Evolutionary conservation across 2,797 vertebrate species (phyloP).

Genomic region (Psittacula derbiana): DNA sequence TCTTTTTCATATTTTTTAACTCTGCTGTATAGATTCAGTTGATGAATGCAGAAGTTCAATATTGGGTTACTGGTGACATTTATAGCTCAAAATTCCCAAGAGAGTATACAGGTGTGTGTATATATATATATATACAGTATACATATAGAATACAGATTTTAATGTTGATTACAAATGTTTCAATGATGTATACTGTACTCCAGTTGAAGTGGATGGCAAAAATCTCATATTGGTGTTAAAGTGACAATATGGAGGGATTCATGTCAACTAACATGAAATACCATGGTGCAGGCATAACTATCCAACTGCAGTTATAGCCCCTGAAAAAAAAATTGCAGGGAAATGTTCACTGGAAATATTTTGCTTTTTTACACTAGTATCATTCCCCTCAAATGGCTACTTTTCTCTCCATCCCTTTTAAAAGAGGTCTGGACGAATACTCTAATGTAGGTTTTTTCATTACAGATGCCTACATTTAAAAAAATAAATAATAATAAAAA

Average conservation of each 20-base stretch:
- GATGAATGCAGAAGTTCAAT: not conserved
- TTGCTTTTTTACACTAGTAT: not conserved
- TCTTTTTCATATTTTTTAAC: not conserved
- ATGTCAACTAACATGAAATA: not conserved
- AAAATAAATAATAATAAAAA: not conserved
- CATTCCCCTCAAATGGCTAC: rapidly evolving
- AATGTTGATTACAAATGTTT: not conserved
- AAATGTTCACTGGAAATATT: not conserved
- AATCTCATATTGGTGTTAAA: not conserved
- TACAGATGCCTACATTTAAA: not conserved
- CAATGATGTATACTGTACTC: not conserved
- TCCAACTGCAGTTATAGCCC: not conserved
- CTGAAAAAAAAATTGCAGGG: not conserved
- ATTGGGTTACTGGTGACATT: not conserved
- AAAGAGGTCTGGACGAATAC: not conserved
- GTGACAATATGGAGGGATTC: not conserved
- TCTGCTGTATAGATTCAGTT: not conserved
- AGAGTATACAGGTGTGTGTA: too few species aligned
- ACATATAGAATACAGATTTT: not conserved
- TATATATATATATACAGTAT: too few species aligned
- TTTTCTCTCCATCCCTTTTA: not conserved
- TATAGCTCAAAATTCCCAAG: not conserved
- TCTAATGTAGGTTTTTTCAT: not conserved
- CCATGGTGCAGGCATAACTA: not conserved
- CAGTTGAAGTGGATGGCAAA: not conserved